Evolutionary conservation across 2,113 vertebrate genomes (phyloP), one percentile per base, ranked within the genome.

Genomic region (Scalopus aquaticus): DNA sequence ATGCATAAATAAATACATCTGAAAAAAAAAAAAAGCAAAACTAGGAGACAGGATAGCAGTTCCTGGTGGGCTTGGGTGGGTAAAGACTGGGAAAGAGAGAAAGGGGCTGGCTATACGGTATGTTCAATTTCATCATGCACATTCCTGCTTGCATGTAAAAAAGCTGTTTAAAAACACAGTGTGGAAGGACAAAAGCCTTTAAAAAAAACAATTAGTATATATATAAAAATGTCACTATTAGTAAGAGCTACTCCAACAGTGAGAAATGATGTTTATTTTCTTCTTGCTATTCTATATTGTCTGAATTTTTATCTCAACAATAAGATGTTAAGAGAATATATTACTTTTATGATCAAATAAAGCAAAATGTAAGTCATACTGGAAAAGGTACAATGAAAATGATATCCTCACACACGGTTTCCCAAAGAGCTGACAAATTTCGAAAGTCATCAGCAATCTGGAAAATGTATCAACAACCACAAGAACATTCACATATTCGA

Each of bases 231-330:
- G 79, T 73, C 83, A 76, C 58, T 67, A 91, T 95, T 72, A 65
- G 73, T 49, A 35, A 70, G 51, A 88, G 65, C 79, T 46, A 58
- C 20, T 54, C 20, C 44, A 35, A 15, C 78, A 12, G 32, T 30
- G 94, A 96, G 80, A 12, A 17, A 85, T 46, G 39, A 32, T 37
- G 78, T 93, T 92, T 79, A 37, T 86, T 86, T 91, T 86, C 88
- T 80, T 86, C 58, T 64, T 24, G 30, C 4, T 65, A 32, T 54
- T 73, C 37, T 72, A 37, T 65, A 65, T 37, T 65, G 32, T 58
- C 88, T 80, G 12, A 90, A 51, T 72, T 56, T 72, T 88, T 56
- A 46, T 56, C 81, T 32, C 79, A 86, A 78, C 42, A 69, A 85
- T 44, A n/a, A 89, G 49, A 44, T n/a, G 12, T 76, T 92, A 78